phyloP scores from a whole-genome alignment of 2,888 invertebrate species.

The Pilophorus perplexus region DNA sequence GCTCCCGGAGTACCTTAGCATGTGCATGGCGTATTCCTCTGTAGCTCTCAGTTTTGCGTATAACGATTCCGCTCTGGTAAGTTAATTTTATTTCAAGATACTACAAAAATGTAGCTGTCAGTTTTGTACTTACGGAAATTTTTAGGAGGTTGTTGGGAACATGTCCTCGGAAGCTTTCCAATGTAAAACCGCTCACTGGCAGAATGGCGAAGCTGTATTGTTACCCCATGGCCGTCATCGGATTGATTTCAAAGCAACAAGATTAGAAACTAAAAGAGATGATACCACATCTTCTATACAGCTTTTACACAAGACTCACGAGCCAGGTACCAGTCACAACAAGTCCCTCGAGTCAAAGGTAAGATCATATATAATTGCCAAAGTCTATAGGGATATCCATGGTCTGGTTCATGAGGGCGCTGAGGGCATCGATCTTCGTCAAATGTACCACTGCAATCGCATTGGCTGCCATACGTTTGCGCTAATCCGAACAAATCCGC shows the following conservation, averaged over 20 bases:
- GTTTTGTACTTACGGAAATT: no score
- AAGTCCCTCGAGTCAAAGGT: slow-evolving; percentile 32
- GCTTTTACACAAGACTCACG: slow-evolving; percentile 69
- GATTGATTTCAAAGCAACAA: slow-evolving; percentile 56
- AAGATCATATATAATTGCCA: no score
- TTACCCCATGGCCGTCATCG: slow-evolving; percentile 64
- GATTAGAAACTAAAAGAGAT: slow-evolving; percentile 51
- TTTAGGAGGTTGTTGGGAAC: slow-evolving; percentile 60
- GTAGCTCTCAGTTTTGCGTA: slow-evolving; percentile 61
- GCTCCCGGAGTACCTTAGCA: slow-evolving; percentile 65
- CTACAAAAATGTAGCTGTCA: no score
- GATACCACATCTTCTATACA: slow-evolving; percentile 21
- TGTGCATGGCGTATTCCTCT: slow-evolving; percentile 76
- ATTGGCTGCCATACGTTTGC: no score
- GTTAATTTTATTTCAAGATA: no score
- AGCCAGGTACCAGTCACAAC: slow-evolving; percentile 58
- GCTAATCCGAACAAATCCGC: no score
- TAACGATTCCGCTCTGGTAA: slow-evolving; percentile 40
- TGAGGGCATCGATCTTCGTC: no score
- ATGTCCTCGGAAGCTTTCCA: slow-evolving; percentile 67
- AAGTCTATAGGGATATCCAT: background rate
- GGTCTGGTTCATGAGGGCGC: background rate
- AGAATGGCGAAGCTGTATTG: slow-evolving; percentile 54
- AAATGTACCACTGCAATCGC: no score
- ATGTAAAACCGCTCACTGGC: slow-evolving; percentile 69